A percentile compares a stretch with the other conserved stretches of the same genome.
phyloP scores from a whole-genome alignment of 1,140 invertebrate species.

The Drosophila miranda region DNA sequence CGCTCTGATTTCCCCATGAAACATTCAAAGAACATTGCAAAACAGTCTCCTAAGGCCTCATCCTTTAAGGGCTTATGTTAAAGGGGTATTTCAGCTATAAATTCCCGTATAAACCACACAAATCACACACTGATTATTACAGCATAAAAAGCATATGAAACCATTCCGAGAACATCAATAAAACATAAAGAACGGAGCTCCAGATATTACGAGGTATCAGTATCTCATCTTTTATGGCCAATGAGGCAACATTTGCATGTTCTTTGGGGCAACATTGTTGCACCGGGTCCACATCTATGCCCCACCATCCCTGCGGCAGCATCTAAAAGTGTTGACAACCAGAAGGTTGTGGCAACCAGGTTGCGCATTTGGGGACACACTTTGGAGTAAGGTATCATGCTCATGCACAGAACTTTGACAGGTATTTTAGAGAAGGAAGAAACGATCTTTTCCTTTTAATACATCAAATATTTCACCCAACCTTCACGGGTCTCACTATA shows the following conservation, averaged over 20 bases:
- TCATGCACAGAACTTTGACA: too few relatives aligned
- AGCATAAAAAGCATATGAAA: slow-evolving; percentile 70
- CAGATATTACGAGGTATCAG: slow-evolving; percentile 13
- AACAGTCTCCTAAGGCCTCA: slow-evolving; percentile 14
- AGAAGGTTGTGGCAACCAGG: too few relatives aligned
- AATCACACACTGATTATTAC: slow-evolving; percentile 57
- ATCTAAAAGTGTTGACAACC: too few relatives aligned
- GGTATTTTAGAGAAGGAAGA: too few relatives aligned
- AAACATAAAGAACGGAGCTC: slow-evolving; percentile 41
- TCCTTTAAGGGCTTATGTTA: neutral
- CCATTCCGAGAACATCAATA: slow-evolving; percentile 69
- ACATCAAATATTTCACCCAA: too few relatives aligned
- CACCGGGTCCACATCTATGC: neutral
- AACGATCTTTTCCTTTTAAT: too few relatives aligned
- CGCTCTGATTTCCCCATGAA: too few relatives aligned
- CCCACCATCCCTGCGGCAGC: too few relatives aligned
- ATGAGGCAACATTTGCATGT: slow-evolving; percentile 46
- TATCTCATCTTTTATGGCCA: slow-evolving; percentile 13
- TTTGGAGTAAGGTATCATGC: too few relatives aligned
- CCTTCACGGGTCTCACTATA: too few relatives aligned
- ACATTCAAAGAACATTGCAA: too few relatives aligned
- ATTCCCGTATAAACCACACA: slow-evolving; percentile 48
- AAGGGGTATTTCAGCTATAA: slow-evolving; percentile 16
- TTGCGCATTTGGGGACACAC: too few relatives aligned
- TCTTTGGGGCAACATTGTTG: slow-evolving; percentile 65